Base-by-base conservation (phyloP, 2,888 invertebrate species). In the Thyatira batis region DNA sequence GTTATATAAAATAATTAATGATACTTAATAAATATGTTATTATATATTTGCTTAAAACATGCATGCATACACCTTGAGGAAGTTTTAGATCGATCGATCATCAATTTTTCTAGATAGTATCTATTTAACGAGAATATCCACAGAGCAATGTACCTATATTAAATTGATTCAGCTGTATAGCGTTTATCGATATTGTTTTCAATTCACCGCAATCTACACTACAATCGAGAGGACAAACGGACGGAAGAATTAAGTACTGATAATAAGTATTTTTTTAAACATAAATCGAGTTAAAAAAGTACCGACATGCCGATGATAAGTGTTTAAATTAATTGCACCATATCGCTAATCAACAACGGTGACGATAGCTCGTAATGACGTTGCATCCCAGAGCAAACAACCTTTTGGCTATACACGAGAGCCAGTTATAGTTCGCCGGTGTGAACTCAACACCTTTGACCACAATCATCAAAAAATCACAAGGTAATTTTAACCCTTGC, bases 401-500 rank as follows among this genome's bases (percentile, higher is more conserved):
- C n/a, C n/a, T n/a, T n/a, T n/a, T n/a, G n/a, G n/a, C n/a, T n/a
- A n/a, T n/a, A n/a, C n/a, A n/a, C n/a, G n/a, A n/a, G n/a, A n/a
- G n/a, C n/a, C n/a, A n/a, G n/a, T n/a, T n/a, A n/a, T n/a, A n/a
- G n/a, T n/a, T n/a, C n/a, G n/a, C n/a, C n/a, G n/a, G n/a, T n/a
- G n/a, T n/a, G n/a, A n/a, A n/a, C n/a, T n/a, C n/a, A n/a, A n/a
- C n/a, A n/a, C n/a, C n/a, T n/a, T n/a, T n/a, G n/a, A n/a, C n/a
- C n/a, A n/a, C n/a, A n/a, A n/a, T n/a, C n/a, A n/a, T n/a, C n/a
- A n/a, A n/a, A n/a, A n/a, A n/a, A 62, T 79, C 69, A 82, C 66
- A 83, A 70, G 53, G 75, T 81, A 51, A 91, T 84, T 69, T 82
- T 84, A 4, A 90, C 87, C 33, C 81, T 80, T 25, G 80, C 85